These are phyloP conservation scores for Lycocerus yunnanus DNA, from an alignment of 2,888 invertebrate species.

Conservation along the genomic window DNA sequence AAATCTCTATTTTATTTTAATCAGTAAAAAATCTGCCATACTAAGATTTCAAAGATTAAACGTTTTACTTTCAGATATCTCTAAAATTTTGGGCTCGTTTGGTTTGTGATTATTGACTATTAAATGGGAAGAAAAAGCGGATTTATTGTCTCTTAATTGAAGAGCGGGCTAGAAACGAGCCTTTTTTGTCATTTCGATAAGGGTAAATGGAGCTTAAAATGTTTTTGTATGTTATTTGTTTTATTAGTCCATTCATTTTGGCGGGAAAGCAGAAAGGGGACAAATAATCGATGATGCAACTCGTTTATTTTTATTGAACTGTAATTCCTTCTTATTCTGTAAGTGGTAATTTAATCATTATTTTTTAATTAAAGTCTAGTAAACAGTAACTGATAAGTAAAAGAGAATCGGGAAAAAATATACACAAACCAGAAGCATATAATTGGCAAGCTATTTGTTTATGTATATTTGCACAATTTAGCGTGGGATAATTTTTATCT, in stretches of 20 bases:
- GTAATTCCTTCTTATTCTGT: background rate
- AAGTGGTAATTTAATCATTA: background rate
- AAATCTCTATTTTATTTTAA: background rate
- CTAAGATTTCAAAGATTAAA: background rate
- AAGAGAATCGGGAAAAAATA: background rate
- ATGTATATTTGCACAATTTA: conserved; percentile 33
- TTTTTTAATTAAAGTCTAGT: background rate
- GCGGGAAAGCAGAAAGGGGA: background rate
- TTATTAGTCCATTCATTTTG: background rate
- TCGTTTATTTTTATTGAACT: background rate
- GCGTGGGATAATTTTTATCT: conserved; percentile 37
- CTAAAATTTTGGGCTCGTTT: background rate
- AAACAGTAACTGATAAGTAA: background rate
- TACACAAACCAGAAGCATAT: conserved; percentile 14
- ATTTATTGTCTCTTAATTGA: background rate
- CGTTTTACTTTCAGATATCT: background rate
- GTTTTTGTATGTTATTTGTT: background rate
- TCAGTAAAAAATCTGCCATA: background rate
- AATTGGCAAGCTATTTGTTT: conserved; percentile 24
- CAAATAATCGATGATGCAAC: background rate
- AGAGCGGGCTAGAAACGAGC: background rate
- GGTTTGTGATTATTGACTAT: background rate
- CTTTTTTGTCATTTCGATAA: background rate
- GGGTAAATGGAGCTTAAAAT: background rate
- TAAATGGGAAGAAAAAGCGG: background rate